Base-by-base conservation (phyloP, 2,888 invertebrate genomes). In the Caenorhabditis sulstoni region DNA sequence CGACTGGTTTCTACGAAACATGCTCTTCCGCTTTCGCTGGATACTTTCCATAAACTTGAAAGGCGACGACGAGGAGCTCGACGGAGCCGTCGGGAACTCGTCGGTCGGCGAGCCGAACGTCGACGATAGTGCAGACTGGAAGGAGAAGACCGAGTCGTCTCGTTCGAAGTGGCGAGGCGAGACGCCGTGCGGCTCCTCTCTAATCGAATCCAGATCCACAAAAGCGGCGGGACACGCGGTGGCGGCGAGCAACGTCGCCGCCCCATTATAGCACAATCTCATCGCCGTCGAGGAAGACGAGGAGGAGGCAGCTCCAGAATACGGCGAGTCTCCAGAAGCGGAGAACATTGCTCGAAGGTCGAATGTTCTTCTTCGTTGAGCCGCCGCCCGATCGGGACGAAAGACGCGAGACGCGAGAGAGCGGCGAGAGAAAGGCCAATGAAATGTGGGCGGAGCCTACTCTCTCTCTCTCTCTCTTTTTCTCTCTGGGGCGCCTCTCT, bases 1-100 rank as follows among this genome's bases (percentile, higher is more conserved):
- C 57, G 77, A 77, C 53, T 77, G 77, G 59, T 77, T 77, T 39
- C 77, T 45, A n/a, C 66, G 62, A 66, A 77, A 77, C 70, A 77
- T 77, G 47, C 59, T 76, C 58, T 68, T 62, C 68, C 76, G 62
- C 35, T 64, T 74, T 50, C 65, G n/a, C 18, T 74, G 73, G 4
- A 74, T 35, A 74, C 53, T 74, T 52, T 74, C 73, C 65, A 74
- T 59, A 18, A 74, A 65, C 52, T 74, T 74, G 58, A 74, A 65
- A 9, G 65, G 65, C 52, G 73, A 73, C 14, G 64, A 70, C 29
- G 29, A 5, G 29, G 52, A 20, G 52, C 45, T 47, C 12, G 59
- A 47, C 4, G 16, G 16, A 8, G 59, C 16, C 14, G 4, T 16
- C 29, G 29, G 29, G 8, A 18, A 58, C 41, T 50, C 55, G 35